Evolutionary conservation across 2,888 invertebrate genomes (phyloP).

Genomic region (Tipula confusa): DNA sequence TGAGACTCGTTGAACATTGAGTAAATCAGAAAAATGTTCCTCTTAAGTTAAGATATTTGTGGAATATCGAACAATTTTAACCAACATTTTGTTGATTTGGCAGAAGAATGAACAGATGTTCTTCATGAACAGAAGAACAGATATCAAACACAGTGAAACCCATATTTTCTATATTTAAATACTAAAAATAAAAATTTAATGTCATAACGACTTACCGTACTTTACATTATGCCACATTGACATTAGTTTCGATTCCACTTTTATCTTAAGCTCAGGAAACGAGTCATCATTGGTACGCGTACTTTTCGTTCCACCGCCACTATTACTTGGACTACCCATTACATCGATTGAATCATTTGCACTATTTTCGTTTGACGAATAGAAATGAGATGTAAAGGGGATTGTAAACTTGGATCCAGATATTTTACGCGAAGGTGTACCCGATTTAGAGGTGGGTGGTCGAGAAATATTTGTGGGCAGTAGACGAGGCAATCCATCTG

Average conservation of each 20-base stretch:
- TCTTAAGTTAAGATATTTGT: too few species aligned
- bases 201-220: constrained; percentile 58
- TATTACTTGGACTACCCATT: constrained; percentile 39
- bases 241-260: constrained; percentile 74
- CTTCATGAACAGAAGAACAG: too few species aligned
- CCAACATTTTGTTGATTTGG: too few species aligned
- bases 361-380: constrained; percentile 38
- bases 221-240: constrained; percentile 92
- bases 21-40: too few species aligned
- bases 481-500: neutral
- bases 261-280: constrained; percentile 60
- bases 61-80: too few species aligned
- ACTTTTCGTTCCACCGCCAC: constrained; percentile 43
- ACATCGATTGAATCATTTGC: constrained; percentile 34
- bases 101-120: too few species aligned
- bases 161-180: too few species aligned
- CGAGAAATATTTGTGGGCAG: neutral
- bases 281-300: constrained; percentile 43
- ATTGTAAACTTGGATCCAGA: constrained; percentile 49
- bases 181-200: constrained; percentile 32
- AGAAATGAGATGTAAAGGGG: constrained; percentile 46
- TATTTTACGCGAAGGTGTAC: constrained; percentile 48
- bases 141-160: too few species aligned
- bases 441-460: neutral
- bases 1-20: too few species aligned